Evolutionary conservation across 1,140 invertebrate species (phyloP).

Genomic region (Liolophura sinensis): DNA sequence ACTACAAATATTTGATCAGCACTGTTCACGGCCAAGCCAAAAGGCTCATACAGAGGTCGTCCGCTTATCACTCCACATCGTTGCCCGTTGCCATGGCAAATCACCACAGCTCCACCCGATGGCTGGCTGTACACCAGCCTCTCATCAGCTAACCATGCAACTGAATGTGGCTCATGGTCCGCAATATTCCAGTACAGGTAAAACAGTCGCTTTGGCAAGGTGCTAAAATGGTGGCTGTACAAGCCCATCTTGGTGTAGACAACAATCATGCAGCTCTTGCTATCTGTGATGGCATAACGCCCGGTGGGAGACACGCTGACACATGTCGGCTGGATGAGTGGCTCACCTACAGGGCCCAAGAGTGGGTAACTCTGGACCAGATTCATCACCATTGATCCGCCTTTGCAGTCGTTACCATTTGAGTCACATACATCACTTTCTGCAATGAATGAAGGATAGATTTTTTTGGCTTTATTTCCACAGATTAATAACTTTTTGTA

Average conservation of each 20-base stretch:
- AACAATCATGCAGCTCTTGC: slow-evolving; percentile 18
- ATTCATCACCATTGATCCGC: too few relatives aligned
- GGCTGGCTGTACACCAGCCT: slow-evolving; percentile 19
- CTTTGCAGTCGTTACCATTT: too few relatives aligned
- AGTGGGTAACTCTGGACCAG: slow-evolving; percentile 11
- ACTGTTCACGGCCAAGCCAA: slow-evolving; percentile 14
- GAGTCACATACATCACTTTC: too few relatives aligned
- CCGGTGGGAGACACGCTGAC: slow-evolving; percentile 14
- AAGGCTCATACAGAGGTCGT: slow-evolving; percentile 19
- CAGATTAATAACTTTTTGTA: too few relatives aligned
- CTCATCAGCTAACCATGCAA: slow-evolving; percentile 17
- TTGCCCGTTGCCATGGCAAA: slow-evolving; percentile 18
- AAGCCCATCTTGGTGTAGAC: slow-evolving; percentile 14
- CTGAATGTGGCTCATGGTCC: slow-evolving; percentile 16
- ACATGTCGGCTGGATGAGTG: slow-evolving; percentile 11
- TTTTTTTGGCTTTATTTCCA: too few relatives aligned
- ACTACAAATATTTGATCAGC: slow-evolving; percentile 18
- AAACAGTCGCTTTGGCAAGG: slow-evolving; percentile 14
- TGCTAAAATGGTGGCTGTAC: slow-evolving; percentile 21
- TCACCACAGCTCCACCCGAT: slow-evolving; percentile 8
- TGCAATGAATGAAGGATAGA: too few relatives aligned
- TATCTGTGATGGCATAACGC: slow-evolving; percentile 12
- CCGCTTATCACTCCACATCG: slow-evolving; percentile 10
- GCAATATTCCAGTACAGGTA: slow-evolving; percentile 15
- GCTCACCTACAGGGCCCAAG: slow-evolving; percentile 14